Evolutionary conservation across 35 echinoderm and acorn worm species (phyloP).

Genomic region (Diadema setosum): DNA sequence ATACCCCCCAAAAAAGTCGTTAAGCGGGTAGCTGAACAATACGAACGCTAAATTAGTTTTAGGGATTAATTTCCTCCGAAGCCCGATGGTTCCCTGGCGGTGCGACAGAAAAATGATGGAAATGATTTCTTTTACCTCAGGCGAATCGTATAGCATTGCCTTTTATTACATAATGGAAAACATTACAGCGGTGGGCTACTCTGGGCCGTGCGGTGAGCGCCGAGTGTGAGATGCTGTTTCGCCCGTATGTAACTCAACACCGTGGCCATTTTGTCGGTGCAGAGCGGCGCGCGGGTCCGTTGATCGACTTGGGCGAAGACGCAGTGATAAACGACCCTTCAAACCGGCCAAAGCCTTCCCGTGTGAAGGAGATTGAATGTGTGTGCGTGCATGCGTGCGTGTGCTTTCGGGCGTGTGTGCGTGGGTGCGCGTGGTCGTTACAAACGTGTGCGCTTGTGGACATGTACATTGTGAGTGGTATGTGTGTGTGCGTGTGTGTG

Average conservation of each 20-base stretch:
- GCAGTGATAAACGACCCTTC: constrained; percentile 17
- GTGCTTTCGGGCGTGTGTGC: too few species aligned
- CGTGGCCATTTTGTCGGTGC: constrained; percentile 27
- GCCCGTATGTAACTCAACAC: background rate
- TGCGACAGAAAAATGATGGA: constrained; percentile 30
- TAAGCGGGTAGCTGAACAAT: constrained; percentile 11
- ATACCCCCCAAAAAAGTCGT: constrained; percentile 19
- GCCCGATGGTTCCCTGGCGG: background rate
- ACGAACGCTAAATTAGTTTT: constrained; percentile 23
- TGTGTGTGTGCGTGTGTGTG: too few species aligned
- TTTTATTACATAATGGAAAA: constrained; percentile 32
- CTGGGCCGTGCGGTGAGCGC: background rate
- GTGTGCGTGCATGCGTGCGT: too few species aligned
- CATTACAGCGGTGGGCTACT: background rate
- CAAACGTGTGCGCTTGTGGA: too few species aligned
- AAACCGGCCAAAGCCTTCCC: background rate
- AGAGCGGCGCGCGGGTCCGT: background rate
- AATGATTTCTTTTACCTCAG: constrained; percentile 20
- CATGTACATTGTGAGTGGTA: too few species aligned
- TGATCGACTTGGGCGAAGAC: background rate
- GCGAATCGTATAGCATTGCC: constrained; percentile 20
- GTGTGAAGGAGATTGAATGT: background rate
- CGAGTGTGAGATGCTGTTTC: background rate
- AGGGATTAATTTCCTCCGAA: constrained; percentile 9
- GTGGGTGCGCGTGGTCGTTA: too few species aligned